Percentiles rank a stretch among this genome's conserved stretches.
Conservation (phyloP, 2,888 invertebrate species). For the Neoitamus cyanurus region DNA sequence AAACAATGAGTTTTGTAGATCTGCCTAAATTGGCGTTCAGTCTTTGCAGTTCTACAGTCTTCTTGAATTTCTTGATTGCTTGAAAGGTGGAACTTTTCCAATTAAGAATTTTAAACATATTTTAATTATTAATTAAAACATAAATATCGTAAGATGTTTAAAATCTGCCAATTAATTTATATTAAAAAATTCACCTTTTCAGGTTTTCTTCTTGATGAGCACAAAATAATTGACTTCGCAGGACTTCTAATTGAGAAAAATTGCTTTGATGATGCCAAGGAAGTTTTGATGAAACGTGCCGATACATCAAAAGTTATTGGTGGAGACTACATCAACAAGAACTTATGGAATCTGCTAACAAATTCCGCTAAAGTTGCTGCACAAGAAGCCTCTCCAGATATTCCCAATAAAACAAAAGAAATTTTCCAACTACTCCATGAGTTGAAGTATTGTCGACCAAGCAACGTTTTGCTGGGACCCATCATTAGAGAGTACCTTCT, state of each 20-base stretch:
- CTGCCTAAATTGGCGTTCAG: too few species aligned
- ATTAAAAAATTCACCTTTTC: not conserved
- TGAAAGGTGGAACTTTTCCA: too few species aligned
- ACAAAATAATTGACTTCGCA: slow-evolving; percentile 74
- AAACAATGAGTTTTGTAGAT: too few species aligned
- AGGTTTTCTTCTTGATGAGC: slow-evolving; percentile 73
- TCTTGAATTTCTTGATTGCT: too few species aligned
- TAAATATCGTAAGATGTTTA: too few species aligned
- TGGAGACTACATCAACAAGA: slow-evolving; percentile 69
- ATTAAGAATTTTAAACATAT: too few species aligned
- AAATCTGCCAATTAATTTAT: not conserved
- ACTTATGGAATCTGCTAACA: slow-evolving; percentile 73
- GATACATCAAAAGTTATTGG: slow-evolving; percentile 65
- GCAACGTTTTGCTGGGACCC: slow-evolving; percentile 72
- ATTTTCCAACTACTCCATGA: slow-evolving; percentile 69
- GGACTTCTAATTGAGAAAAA: slow-evolving; percentile 69
- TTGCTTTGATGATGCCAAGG: slow-evolving; percentile 59
- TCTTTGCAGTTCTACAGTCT: too few species aligned
- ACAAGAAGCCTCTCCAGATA: slow-evolving; percentile 56
- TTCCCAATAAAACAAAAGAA: slow-evolving; percentile 66
- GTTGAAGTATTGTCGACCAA: slow-evolving; percentile 70
- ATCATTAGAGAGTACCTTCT: slow-evolving; percentile 72
- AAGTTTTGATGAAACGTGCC: slow-evolving; percentile 69
- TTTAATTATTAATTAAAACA: too few species aligned
- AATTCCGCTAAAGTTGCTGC: slow-evolving; percentile 65